Conservation (phyloP, 2,888 invertebrate species). For the Gortyna flavago region DNA sequence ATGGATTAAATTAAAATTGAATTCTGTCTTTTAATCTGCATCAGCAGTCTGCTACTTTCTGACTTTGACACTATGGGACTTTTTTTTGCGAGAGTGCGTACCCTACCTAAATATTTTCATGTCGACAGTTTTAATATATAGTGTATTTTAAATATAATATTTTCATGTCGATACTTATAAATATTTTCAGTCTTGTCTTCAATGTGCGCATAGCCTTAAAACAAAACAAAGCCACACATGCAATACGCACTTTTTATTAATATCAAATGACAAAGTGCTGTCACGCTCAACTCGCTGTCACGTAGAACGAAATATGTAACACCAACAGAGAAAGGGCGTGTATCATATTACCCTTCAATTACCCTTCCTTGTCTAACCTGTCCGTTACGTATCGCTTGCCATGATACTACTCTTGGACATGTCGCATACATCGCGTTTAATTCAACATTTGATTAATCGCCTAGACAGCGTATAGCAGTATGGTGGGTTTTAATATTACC, state of each 20-base stretch:
- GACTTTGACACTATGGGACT: not conserved
- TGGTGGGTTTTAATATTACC: not conserved
- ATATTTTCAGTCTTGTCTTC: not conserved
- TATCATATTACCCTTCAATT: constrained; percentile 67
- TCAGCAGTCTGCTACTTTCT: not conserved
- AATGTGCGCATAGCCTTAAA: not conserved
- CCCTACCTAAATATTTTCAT: not conserved
- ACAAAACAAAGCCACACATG: not conserved
- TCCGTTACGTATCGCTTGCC: constrained; percentile 61
- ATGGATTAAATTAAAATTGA: no score
- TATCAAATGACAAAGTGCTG: constrained; percentile 54
- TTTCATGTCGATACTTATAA: not conserved
- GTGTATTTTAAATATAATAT: no score
- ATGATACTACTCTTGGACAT: constrained; percentile 54
- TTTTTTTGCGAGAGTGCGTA: not conserved
- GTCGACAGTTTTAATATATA: no score
- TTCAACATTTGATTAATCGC: constrained; percentile 37
- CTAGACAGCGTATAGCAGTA: not conserved
- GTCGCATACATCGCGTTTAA: constrained; percentile 19
- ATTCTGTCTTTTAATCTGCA: not conserved
- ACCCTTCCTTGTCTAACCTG: constrained; percentile 76
- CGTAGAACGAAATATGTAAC: constrained; percentile 65
- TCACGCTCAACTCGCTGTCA: constrained; percentile 59
- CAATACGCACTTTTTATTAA: constrained; percentile 22
- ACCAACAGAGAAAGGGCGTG: constrained; percentile 77